Base-by-base conservation (phyloP, 1,140 invertebrate species). In the Daktulosphaira vitifoliae region DNA sequence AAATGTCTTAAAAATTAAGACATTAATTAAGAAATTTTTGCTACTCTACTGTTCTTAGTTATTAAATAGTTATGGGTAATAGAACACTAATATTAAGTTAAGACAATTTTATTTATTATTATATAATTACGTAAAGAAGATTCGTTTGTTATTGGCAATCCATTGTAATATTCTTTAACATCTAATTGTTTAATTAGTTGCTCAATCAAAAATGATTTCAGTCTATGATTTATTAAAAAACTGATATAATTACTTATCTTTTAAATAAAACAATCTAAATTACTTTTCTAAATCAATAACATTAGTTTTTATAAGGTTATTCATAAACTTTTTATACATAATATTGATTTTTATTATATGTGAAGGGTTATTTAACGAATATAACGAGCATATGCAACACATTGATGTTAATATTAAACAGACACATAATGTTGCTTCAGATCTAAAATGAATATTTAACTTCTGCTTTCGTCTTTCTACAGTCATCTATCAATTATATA, bases 211-310 rank as follows among this genome's bases (percentile, higher is more conserved):
- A 53, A 33, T 38, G 29, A 3, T 38, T 53, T 53, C 4, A 53
- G 15, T 26, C 51, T 53, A 37, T 29, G 33, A 37, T 53, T 42
- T 15, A 4, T 42, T 15, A 4, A 7, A 42, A n/a, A n/a, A n/a
- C n/a, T n/a, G n/a, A n/a, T 11, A 42, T 5, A 42, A 42, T 42
- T 42, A 16, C 8, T 42, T 5, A 53, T 29, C 18, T 22, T 33
- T 2, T 11, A 11, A 37, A 18, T 1, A 37, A 5, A 29, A 25
- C 15, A 50, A 16, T 2, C 7, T 50, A 26, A 16, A 3, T 50
- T 53, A 53, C 51, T 29, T 37, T 53, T 53, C 51, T 13, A 53
- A 37, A 53, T 53, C 29, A 9, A 53, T 38, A 2, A 20, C 33
- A 33, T 53, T 37, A 15, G 16, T 33, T 37, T 38, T 25, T 20